phyloP scores from a whole-genome alignment of 2,888 invertebrate species.

The Machimus atricapillus region DNA sequence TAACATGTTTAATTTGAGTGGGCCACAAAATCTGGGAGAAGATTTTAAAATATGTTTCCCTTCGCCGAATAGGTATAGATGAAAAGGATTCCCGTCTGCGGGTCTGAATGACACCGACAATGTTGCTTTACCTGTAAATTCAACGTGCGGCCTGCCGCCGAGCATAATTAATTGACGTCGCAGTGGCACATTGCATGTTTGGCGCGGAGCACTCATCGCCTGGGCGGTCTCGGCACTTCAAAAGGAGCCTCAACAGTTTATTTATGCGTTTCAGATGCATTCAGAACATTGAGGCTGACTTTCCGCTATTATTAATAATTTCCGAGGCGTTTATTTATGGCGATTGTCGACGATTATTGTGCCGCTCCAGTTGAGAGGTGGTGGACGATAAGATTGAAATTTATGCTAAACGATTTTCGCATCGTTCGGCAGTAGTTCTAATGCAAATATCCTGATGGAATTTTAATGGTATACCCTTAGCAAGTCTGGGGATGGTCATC shows the following conservation, averaged over 20 bases:
- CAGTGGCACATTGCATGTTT: conserved; percentile 41
- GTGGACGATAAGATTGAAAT: background rate
- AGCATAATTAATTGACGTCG: conserved; percentile 40
- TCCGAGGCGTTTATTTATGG: conserved; percentile 39
- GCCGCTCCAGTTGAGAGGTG: background rate
- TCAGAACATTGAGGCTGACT: background rate
- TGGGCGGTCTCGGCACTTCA: conserved; percentile 41
- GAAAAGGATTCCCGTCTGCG: background rate
- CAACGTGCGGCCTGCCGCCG: conserved; percentile 19
- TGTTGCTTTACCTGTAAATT: conserved; percentile 30
- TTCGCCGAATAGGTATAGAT: background rate
- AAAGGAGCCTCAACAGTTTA: conserved; percentile 28
- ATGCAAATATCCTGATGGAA: background rate
- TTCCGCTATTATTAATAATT: conserved; percentile 38
- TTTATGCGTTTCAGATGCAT: conserved; percentile 12
- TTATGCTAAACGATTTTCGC: background rate
- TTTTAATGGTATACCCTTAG: background rate
- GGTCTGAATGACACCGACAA: conserved; percentile 1
- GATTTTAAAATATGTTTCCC: background rate
- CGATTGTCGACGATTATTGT: background rate
- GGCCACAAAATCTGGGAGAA: background rate
- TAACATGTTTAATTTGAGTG: background rate
- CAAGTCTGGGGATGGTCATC: background rate
- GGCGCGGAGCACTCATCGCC: conserved; percentile 21
- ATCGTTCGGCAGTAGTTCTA: background rate